phyloP scores from a whole-genome alignment of 1,140 invertebrate genomes.

The Acromyrmex echinatior region DNA sequence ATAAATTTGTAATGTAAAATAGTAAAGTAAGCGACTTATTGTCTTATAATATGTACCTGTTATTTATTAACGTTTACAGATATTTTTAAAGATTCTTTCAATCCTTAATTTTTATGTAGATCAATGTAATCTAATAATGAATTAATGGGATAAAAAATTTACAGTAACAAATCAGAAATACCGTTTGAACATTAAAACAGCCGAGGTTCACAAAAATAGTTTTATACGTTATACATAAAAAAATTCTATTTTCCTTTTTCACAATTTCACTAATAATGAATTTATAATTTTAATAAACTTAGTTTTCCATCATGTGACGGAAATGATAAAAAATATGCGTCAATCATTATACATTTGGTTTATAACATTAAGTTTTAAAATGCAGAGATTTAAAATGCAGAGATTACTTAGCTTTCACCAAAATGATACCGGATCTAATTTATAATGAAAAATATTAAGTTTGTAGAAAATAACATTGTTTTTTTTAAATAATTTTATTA shows the following conservation, averaged over 20 bases:
- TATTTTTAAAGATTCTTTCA: background rate
- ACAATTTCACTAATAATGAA: constrained; percentile 15
- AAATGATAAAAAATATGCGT: background rate
- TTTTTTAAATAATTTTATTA: constrained; percentile 23
- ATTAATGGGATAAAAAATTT: background rate
- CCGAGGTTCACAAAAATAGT: constrained; percentile 10
- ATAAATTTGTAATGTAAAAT: background rate
- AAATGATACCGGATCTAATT: background rate
- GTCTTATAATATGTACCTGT: background rate
- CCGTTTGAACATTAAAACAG: background rate
- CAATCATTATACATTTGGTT: background rate
- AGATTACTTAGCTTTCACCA: background rate
- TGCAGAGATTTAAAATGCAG: background rate
- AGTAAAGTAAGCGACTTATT: background rate
- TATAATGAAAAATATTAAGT: background rate
- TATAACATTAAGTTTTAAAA: background rate
- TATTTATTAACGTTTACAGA: background rate
- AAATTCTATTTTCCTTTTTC: background rate
- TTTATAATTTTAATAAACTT: constrained; percentile 16
- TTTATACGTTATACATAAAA: background rate
- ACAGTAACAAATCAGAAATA: constrained; percentile 12
- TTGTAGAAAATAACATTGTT: background rate
- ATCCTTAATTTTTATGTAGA: background rate
- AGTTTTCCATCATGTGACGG: background rate
- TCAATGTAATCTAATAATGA: background rate